Evolutionary conservation across 2,888 invertebrate species (phyloP), one percentile per base, ranked within the genome.

Genomic region (Actias luna): DNA sequence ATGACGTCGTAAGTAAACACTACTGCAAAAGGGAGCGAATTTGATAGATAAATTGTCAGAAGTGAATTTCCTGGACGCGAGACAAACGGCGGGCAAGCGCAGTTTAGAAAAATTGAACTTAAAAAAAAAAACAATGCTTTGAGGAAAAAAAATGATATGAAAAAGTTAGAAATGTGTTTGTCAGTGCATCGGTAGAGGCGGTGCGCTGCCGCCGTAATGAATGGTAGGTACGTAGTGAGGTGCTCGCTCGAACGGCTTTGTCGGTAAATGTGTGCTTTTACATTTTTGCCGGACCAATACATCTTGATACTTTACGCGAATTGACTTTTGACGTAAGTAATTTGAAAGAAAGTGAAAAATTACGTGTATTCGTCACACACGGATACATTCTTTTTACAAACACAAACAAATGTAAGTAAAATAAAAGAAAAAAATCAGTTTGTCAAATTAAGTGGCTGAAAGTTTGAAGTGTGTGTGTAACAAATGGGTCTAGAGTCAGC

Each of bases 191-290:
- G 63, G 64, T 60, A 55, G 55, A 85, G 82, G 80, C 79, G 77
- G 79, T 83, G 80, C 83, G 84, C 80, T 82, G 84, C 82, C 80
- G 78, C 73, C 75, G 88, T 87, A 89, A 89, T 89, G 90, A 92
- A 90, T 90, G 92, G 85, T 75, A 65, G 91, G 85, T 68, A 68
- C 73, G 82, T 84, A 86, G 88, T 85, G 85, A 84, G 87, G 87
- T 85, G 85, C 85, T 79, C 78, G 81, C 82, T 83, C 83, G 83
- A 84, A 75, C 85, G 81, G 85, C 90, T 87, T 87, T 86, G 89
- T 84, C 89, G 86, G 89, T 85, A 88, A 88, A 87, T 86, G 89
- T 89, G 84, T 85, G 85, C 80, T 86, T 87, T 85, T 80, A 78
- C 82, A 75, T 78, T n/a, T 42, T 78, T 85, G 83, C 71, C 79